phyloP scores from a whole-genome alignment of 1,140 invertebrate genomes.

The Aphelenchoides avenae region DNA sequence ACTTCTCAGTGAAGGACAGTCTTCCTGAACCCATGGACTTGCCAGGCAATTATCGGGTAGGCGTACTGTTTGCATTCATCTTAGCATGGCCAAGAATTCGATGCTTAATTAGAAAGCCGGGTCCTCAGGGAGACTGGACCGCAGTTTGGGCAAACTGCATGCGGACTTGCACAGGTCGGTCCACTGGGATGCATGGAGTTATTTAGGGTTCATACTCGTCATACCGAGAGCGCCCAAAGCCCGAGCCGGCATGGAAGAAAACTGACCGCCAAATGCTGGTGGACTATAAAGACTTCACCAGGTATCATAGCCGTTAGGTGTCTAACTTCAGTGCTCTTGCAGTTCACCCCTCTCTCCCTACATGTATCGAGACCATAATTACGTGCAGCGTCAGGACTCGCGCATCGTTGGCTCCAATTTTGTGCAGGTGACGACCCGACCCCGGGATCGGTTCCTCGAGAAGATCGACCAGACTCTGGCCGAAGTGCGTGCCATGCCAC shows the following conservation, averaged over 20 bases:
- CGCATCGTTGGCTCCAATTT: conserved; percentile 51
- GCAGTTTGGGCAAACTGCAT: too few relatives aligned
- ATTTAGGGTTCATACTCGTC: too few relatives aligned
- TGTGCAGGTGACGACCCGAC: conserved; percentile 45
- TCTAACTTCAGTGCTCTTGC: not conserved
- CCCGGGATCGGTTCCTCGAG: conserved; percentile 41
- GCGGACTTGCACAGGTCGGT: too few relatives aligned
- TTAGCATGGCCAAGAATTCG: too few relatives aligned
- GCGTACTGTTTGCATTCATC: too few relatives aligned
- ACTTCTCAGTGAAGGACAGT: conserved; percentile 16
- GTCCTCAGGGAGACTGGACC: too few relatives aligned
- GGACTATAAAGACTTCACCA: conserved; percentile 46
- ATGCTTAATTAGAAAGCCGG: too few relatives aligned
- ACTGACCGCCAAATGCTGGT: conserved; percentile 39
- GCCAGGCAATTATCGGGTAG: conserved; percentile 21
- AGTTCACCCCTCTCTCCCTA: conserved; percentile 47
- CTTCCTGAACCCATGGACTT: conserved; percentile 15
- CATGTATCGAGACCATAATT: conserved; percentile 32
- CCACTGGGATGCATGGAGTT: too few relatives aligned
- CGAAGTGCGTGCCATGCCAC: conserved; percentile 37
- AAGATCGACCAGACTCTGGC: conserved; percentile 49
- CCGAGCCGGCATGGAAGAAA: conserved; percentile 25
- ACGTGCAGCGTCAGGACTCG: conserved; percentile 33
- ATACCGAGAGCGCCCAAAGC: too few relatives aligned
- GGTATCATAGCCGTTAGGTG: conserved; percentile 4